Evolutionary conservation across 2,888 invertebrate species (phyloP).

Genomic region (Margaritifera margaritifera): DNA sequence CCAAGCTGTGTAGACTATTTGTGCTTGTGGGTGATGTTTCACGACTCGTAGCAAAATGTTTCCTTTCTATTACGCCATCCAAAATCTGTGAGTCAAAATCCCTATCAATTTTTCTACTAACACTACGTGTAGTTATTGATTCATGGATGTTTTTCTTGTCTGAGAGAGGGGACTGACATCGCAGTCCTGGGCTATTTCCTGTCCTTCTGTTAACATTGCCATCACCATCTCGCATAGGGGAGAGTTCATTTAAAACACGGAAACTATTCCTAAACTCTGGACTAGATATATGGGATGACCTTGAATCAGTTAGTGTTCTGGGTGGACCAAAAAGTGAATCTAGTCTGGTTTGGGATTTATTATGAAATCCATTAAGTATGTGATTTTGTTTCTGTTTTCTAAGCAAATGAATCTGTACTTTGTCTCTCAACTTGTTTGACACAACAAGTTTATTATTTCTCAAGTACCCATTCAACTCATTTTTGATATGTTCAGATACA

Average conservation of each 20-base stretch:
- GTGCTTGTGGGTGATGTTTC: no score
- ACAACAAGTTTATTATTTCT: conserved; percentile 44
- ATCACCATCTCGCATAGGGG: conserved; percentile 44
- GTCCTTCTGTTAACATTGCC: conserved; percentile 34
- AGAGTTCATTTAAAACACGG: conserved; percentile 53
- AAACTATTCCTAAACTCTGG: conserved; percentile 23
- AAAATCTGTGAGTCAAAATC: conserved; percentile 21
- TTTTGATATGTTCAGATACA: conserved; percentile 46
- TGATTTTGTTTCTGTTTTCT: conserved; percentile 34
- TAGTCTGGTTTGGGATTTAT: conserved; percentile 37
- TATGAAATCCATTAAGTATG: conserved; percentile 37
- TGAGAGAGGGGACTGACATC: conserved; percentile 17
- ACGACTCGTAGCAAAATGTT: conserved; percentile 17
- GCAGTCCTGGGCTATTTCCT: conserved; percentile 32
- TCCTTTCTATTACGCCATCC: conserved; percentile 12
- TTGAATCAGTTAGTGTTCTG: conserved; percentile 24
- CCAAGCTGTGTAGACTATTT: no score
- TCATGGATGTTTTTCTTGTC: conserved; percentile 10
- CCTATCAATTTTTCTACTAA: conserved; percentile 26
- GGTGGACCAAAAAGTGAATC: conserved; percentile 35
- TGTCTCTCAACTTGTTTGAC: conserved; percentile 41
- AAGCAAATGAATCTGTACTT: conserved; percentile 47
- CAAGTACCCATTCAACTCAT: conserved; percentile 40
- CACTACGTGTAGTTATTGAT: conserved; percentile 22
- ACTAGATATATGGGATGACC: conserved; percentile 26